Base-by-base conservation (phyloP, 2,888 invertebrate genomes). In the Zhuqinia jingwanae region DNA sequence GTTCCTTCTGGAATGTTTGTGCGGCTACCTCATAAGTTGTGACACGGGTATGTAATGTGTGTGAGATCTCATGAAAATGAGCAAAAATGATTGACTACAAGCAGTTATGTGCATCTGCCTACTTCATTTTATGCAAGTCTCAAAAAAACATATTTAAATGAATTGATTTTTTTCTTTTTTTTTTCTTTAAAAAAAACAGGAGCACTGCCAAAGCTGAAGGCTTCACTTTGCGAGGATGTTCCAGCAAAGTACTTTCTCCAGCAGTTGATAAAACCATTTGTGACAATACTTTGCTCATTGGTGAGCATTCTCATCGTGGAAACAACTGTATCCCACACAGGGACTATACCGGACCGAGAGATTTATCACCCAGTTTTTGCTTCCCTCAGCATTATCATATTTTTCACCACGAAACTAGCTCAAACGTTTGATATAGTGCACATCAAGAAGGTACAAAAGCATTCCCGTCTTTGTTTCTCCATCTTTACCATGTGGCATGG, bases 1-100 rank as follows among this genome's bases (percentile, higher is more conserved):
- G n/a, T 63, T 90, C 53, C 60, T 88, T 27, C 68, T 89, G 36
- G 88, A 89, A 58, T 89, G 90, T 47, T 60, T 89, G 5, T 89
- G 89, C 58, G 90, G 87, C 22, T 90, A 89, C 77, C 30, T 89
- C 65, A 89, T 89, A 78, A 85, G 89, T 47, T 89, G 86, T 83
- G 90, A 90, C 70, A 89, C 88, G 22, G 89, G 90, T 89, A 83
- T 60, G 58, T 53, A n/a, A n/a, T 36, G 5, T 70, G 70, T 17
- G 15, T 17, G 27, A 65, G 15, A 8, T 13, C 27, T 27, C 27
- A n/a, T 65, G 65, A 47, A 15, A 5, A n/a, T 47, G 20, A 25
- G 0, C 22, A 58, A 58, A 15, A 2, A 75, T 58, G 77, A 70
- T 70, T 81, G 73, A 81, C 36, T 70, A 53, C 30, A n/a, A n/a